These are phyloP conservation scores for Mimumesa dahlbomi DNA, from an alignment of 2,888 invertebrate species.

Conservation along the genomic window DNA sequence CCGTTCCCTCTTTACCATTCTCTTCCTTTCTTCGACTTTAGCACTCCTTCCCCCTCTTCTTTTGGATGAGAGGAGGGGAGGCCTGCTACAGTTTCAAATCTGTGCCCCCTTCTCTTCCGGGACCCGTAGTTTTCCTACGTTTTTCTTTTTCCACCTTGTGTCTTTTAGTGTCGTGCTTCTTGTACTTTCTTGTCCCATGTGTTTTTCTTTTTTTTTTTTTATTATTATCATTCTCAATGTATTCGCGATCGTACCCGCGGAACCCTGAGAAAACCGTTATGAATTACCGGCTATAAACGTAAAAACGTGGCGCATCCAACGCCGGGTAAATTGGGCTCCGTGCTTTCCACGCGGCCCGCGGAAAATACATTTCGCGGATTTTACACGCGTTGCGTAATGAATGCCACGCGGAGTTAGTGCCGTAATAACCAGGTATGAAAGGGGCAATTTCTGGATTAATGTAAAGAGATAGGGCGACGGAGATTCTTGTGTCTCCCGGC, in stretches of 20 bases:
- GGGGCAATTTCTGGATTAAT: conserved; percentile 13
- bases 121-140: conserved; percentile 14
- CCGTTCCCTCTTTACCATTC: conserved; percentile 1
- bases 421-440: conserved; percentile 32
- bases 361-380: conserved; percentile 39
- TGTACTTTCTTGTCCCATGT: too few species aligned
- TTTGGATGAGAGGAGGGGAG: too few species aligned
- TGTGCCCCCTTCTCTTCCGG: too few species aligned
- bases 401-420: conserved; percentile 26
- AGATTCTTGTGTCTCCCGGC: neutral
- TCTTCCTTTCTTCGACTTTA: conserved; percentile 2
- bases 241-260: conserved; percentile 30
- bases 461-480: neutral
- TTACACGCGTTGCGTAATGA: conserved; percentile 39
- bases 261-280: too few species aligned
- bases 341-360: conserved; percentile 5
- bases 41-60: neutral
- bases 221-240: too few species aligned
- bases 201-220: too few species aligned
- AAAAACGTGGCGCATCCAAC: conserved; percentile 40
- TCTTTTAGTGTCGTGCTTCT: conserved; percentile 27
- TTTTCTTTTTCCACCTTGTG: conserved; percentile 20
- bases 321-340: conserved; percentile 28
- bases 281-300: conserved; percentile 51
- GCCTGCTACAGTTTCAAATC: too few species aligned